Evolutionary conservation across 2,113 vertebrate species (phyloP).

Genomic region (Leiothrix lutea): DNA sequence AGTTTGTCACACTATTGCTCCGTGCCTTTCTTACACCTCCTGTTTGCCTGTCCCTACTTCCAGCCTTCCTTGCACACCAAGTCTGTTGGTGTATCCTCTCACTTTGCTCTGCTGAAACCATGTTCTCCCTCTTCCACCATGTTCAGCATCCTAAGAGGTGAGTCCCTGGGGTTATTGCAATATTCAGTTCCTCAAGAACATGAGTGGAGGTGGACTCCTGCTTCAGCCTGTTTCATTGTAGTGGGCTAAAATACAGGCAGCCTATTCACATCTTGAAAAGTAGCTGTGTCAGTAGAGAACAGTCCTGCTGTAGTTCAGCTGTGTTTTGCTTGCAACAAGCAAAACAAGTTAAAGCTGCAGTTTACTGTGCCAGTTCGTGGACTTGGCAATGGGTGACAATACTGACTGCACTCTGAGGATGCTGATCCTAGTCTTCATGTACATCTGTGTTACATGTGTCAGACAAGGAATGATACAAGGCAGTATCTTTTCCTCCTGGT

Average conservation of each 20-base stretch:
- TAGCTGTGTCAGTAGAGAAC: background rate
- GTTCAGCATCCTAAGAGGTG: background rate
- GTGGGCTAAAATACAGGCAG: background rate
- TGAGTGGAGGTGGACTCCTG: background rate
- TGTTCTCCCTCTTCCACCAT: background rate
- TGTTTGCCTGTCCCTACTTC: background rate
- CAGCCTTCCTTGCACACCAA: background rate
- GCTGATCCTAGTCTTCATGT: background rate
- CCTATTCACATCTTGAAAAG: background rate
- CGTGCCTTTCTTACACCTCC: background rate
- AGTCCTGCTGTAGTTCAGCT: background rate
- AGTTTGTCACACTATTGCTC: background rate
- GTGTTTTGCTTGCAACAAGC: background rate
- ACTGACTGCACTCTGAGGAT: background rate
- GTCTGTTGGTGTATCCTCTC: background rate
- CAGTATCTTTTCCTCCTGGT: background rate
- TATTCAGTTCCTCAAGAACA: background rate
- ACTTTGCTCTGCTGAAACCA: background rate
- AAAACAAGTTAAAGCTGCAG: background rate
- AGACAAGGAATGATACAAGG: background rate
- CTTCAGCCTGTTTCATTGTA: background rate
- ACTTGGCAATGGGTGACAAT: background rate
- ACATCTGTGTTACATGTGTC: background rate
- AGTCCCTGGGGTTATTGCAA: background rate
- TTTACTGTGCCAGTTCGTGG: background rate